phyloP scores from a whole-genome alignment of 1,140 invertebrate species.

The Bombus picipes region DNA sequence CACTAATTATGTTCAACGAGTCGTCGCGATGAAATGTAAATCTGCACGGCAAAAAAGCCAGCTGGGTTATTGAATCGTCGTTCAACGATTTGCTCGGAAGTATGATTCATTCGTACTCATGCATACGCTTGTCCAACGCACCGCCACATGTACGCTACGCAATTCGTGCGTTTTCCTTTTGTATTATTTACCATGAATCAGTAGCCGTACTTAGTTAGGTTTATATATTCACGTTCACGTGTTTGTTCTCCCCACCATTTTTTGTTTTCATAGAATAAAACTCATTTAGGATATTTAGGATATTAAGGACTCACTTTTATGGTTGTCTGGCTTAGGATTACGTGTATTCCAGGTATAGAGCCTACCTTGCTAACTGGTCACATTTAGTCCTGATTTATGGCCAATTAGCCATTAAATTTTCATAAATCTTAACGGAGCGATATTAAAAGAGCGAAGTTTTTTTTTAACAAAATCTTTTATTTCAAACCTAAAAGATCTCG shows the following conservation, averaged over 20 bases:
- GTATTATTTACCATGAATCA: slow-evolving; percentile 4
- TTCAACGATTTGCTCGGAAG: slow-evolving; percentile 12
- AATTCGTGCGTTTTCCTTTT: slow-evolving; percentile 13
- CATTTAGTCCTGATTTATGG: not conserved
- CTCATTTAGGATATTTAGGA: no score
- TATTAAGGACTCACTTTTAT: no score
- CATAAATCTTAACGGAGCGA: not conserved
- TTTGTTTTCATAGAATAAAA: no score
- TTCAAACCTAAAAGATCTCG: not conserved
- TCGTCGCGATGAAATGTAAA: slow-evolving; percentile 6
- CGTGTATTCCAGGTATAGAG: no score
- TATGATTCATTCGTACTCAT: slow-evolving; percentile 28
- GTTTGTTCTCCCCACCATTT: no score
- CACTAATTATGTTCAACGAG: not conserved
- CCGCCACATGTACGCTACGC: not conserved
- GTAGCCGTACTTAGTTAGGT: not conserved
- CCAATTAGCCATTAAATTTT: not conserved
- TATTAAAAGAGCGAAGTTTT: not conserved
- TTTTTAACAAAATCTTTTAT: not conserved
- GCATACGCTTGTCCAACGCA: not conserved
- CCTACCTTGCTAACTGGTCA: no score
- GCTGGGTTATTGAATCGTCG: slow-evolving; percentile 42
- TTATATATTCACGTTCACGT: not conserved
- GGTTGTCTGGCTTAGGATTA: no score
- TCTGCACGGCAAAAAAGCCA: not conserved